These are phyloP conservation scores for Chrysina gloriosa DNA, from an alignment of 2,888 invertebrate species.

Conservation along the genomic window DNA sequence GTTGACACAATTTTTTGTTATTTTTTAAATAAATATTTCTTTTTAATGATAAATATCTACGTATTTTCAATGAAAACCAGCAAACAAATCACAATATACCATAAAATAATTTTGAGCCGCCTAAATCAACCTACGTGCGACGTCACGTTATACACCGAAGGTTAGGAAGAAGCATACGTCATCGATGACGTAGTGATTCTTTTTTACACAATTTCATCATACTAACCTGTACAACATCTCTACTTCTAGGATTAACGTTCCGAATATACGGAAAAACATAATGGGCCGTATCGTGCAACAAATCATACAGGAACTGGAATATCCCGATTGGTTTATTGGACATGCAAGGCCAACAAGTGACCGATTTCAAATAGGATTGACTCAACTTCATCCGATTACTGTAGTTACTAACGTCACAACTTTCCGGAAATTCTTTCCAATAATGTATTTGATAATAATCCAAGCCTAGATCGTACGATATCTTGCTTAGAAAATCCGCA, in stretches of 20 bases:
- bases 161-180: no score
- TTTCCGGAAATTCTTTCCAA: slow-evolving; percentile 83
- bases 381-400: slow-evolving; percentile 66
- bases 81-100: no score
- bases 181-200: no score
- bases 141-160: no score
- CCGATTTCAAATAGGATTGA: slow-evolving; percentile 69
- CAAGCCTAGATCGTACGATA: slow-evolving; percentile 81
- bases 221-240: slow-evolving; percentile 79
- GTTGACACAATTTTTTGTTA: no score
- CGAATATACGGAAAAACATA: slow-evolving; percentile 78
- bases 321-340: slow-evolving; percentile 75
- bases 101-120: no score
- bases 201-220: no score
- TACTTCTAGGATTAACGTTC: slow-evolving; percentile 78
- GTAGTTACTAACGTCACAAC: slow-evolving; percentile 64
- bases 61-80: no score
- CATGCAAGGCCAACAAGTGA: slow-evolving; percentile 73
- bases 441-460: slow-evolving; percentile 82
- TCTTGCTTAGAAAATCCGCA: slow-evolving; percentile 78
- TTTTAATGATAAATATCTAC: no score
- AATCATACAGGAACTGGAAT: slow-evolving; percentile 76
- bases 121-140: no score
- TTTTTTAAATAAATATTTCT: no score
- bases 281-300: slow-evolving; percentile 70